Base-by-base conservation (phyloP, 30 jellyfish, hydroid and myxozoan species). In the Haliclystus octoradiatus region DNA sequence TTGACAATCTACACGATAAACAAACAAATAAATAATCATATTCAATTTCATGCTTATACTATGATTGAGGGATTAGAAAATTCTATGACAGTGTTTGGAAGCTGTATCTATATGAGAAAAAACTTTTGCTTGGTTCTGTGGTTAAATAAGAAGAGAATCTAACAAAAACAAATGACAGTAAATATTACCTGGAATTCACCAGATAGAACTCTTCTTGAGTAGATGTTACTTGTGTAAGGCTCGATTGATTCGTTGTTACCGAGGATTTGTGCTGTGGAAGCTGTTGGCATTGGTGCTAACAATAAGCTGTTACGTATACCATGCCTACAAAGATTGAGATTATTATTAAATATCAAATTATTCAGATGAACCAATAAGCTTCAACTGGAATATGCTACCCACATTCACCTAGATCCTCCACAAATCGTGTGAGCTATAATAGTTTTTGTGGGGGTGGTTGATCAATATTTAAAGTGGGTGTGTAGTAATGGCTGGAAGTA, bases 171-270 rank as follows among this genome's bases (percentile, higher is more conserved):
- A n/a, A n/a, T n/a, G n/a, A n/a, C n/a, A n/a, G n/a, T n/a, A n/a
- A n/a, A n/a, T n/a, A n/a, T n/a, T 31, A 83, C 95, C 81, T 92
- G 99, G 80, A 92, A 92, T 73, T 92, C 99, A 24, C 99, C 99
- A 68, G 99, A 92, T 0, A 92, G 80, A 30, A 92, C 99, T 51
- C 99, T 70, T 26, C 99, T 66, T 66, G 97, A 78, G 85, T 92
- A 92, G 46, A 92, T 92, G 63, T 92, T 92, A 92, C 95, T 92
- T 1, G 99, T 92, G 85, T 72, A 92, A 1, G 99, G 96, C 63
- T 92, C 99, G 40, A 84, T 68, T 3, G 99, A 83, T 69, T 92
- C 99, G 33, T 92, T 92, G 79, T 92, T 92, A 73, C 99, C 99
- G 33, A 92, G 78, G 27, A 92, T 92, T 68, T 92, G 99, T 24